Evolutionary conservation across 2,797 vertebrate genomes (phyloP), one percentile per base, ranked within the genome.

Genomic region (Neosalanx taihuensis): DNA sequence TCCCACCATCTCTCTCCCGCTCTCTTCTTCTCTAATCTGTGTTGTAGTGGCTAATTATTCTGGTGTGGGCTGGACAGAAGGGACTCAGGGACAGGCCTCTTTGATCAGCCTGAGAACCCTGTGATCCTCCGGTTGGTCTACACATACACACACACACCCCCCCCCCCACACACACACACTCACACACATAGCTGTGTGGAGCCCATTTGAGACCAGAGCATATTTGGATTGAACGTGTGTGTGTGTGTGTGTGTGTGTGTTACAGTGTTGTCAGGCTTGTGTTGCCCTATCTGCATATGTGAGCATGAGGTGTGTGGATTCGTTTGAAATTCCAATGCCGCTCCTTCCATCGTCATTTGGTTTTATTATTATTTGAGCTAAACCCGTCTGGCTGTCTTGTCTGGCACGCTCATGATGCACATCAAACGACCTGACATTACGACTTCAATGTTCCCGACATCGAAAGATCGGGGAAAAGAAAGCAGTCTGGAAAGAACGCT

Each of bases 391-490:
- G 33, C 62, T 53, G 63, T 72, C 20, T 3, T 41, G 37, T 61
- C 61, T 6, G 2, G 7, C 17, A 60, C 73, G 81, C 59, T 15
- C 6, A 63, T 1, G 1, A 72, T 69, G 58, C 75, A 86, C 79
- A 88, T 86, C 79, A 83, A 77, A 84, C 68, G 78, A 68, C 61
- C 71, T 82, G 83, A 81, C 76, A 84, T 79, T 82, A 83, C 74
- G 74, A 67, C 77, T 84, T 87, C 80, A 84, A 78, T 86, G 83
- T 79, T 83, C 78, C 51, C 6, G 51, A 56, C 51, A n/a, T 56
- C 41, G 41, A 12, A 13, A 12, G 18, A 56, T 56, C 51, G 18
- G 18, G 12, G 5, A 12, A 56, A 56, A 56, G 18, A 56, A 56
- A 56, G 51, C 51, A n/a, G 15, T 56, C 51, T 46, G 41, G n/a